Conservation (phyloP, 2,797 vertebrate species). For the Spondyliosoma cantharus region DNA sequence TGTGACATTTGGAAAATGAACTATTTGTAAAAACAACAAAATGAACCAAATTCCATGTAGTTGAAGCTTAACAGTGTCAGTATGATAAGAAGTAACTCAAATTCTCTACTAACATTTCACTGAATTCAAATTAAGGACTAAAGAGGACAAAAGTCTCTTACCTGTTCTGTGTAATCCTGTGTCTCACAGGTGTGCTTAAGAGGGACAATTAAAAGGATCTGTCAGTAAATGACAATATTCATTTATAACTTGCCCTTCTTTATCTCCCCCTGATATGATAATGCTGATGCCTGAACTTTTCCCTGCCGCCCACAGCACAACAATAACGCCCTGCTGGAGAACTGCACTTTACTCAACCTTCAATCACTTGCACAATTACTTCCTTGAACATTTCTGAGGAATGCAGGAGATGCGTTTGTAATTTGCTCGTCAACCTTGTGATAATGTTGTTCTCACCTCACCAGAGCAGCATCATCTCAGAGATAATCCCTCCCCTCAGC, state of each 20-base stretch:
- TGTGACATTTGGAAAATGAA: accelerated
- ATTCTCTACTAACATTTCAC: neutral
- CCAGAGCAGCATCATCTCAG: conserved; percentile 20
- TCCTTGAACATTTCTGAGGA: conserved; percentile 13
- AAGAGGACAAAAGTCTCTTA: conserved; percentile 45
- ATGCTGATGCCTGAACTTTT: conserved; percentile 75
- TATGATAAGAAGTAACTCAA: neutral
- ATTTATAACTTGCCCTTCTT: conserved; percentile 63
- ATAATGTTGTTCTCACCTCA: conserved; percentile 37
- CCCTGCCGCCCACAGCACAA: conserved; percentile 34
- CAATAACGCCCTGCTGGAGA: conserved; percentile 46
- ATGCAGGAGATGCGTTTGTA: neutral
- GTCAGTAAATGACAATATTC: conserved; percentile 60
- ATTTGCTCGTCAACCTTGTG: neutral
- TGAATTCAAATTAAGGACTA: conserved; percentile 9
- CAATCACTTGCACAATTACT: conserved; percentile 37
- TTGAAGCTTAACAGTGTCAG: neutral
- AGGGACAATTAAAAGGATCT: conserved; percentile 38
- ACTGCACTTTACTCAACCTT: conserved; percentile 71
- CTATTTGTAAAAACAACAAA: neutral
- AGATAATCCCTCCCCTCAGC: neutral
- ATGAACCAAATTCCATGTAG: neutral
- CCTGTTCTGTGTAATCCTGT: conserved; percentile 45
- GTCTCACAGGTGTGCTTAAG: conserved; percentile 37
- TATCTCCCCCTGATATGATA: conserved; percentile 78